A percentile compares a stretch with the other conserved stretches of the same genome.
phyloP scores from a whole-genome alignment of 2,888 invertebrate genomes.

The Nasonovia ribisnigri region DNA sequence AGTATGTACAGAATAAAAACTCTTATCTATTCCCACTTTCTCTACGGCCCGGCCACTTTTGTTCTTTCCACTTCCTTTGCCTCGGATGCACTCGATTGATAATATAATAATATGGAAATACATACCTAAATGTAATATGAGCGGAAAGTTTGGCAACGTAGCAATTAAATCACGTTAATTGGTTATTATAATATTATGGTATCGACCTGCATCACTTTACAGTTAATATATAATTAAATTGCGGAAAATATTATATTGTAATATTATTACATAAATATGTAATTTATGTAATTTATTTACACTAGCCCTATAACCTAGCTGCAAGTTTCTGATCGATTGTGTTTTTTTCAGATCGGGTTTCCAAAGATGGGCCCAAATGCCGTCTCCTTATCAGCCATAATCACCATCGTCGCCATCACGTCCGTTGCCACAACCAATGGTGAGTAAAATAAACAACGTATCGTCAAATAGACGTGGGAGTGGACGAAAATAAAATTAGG shows the following conservation, averaged over 20 bases:
- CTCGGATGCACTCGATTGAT: slow-evolving; percentile 43
- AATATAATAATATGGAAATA: slow-evolving; percentile 6
- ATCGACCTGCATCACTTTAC: neutral
- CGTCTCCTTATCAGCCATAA: slow-evolving; percentile 40
- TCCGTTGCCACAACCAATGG: slow-evolving; percentile 24
- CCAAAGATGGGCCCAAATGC: slow-evolving; percentile 40
- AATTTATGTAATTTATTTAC: no score
- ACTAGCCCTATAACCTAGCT: neutral
- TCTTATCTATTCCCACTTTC: slow-evolving; percentile 37
- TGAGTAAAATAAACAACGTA: neutral
- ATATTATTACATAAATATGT: no score
- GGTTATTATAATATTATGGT: neutral
- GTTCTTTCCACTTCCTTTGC: neutral
- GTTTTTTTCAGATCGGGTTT: slow-evolving; percentile 34
- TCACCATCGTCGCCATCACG: slow-evolving; percentile 23
- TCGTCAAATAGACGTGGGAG: neutral
- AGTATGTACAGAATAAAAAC: neutral
- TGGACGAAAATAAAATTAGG: neutral
- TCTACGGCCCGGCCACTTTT: neutral
- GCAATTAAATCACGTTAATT: neutral
- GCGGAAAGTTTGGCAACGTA: neutral
- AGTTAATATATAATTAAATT: neutral
- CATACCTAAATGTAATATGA: neutral
- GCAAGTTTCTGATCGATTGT: neutral
- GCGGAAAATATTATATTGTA: neutral